These are phyloP conservation scores for Poecilia velifera DNA, from an alignment of 2,797 vertebrate genomes.

Conservation along the genomic window DNA sequence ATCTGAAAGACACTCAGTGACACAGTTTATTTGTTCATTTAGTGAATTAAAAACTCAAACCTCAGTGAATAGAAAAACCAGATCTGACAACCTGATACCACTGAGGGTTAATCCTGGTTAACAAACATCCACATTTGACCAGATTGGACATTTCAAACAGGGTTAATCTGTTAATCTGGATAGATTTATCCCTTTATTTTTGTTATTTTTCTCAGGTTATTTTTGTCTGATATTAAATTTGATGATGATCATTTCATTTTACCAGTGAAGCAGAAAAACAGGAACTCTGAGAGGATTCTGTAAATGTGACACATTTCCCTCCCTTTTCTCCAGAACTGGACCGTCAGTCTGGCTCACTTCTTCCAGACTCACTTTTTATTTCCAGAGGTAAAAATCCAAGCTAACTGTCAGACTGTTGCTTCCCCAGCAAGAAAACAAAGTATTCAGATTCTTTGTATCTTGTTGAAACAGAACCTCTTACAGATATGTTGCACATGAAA, in stretches of 20 bases:
- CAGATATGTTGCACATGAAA: neutral
- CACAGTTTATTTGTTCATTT: neutral
- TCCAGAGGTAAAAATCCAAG: neutral
- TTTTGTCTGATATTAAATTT: neutral
- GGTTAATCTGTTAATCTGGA: no score
- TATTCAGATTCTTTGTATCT: neutral
- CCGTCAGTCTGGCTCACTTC: neutral
- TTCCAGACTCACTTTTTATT: neutral
- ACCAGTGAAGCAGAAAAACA: neutral
- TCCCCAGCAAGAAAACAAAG: neutral
- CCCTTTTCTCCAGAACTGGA: neutral
- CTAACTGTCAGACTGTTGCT: rapidly evolving
- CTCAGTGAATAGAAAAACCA: neutral
- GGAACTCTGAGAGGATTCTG: neutral
- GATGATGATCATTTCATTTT: neutral
- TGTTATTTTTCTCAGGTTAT: no score
- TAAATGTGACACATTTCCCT: neutral
- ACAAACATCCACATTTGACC: neutral
- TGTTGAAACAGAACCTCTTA: no score
- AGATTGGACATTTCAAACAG: neutral
- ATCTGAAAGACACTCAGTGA: neutral
- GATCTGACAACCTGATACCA: neutral
- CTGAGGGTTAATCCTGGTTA: neutral
- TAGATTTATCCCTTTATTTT: no score
- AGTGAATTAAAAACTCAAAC: neutral